phyloP scores from a whole-genome alignment of 1,140 invertebrate genomes.

The Drosophila willistoni region DNA sequence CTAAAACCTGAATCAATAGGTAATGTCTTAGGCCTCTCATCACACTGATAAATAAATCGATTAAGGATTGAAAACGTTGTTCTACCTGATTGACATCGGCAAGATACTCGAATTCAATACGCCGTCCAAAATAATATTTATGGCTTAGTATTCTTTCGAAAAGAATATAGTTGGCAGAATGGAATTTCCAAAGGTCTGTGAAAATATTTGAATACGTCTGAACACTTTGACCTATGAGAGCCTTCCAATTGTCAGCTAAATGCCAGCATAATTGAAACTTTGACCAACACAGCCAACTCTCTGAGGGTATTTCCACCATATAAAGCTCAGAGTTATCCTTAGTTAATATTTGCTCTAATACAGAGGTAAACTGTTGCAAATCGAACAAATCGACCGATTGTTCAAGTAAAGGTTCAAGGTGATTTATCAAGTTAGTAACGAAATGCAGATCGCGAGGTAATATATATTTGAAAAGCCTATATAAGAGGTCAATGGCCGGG shows the following conservation, averaged over 20 bases:
- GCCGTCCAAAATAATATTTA: slow-evolving; percentile 16
- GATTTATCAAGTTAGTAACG: slow-evolving; percentile 30
- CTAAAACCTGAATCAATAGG: slow-evolving; percentile 24
- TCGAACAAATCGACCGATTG: slow-evolving; percentile 21
- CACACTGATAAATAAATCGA: slow-evolving; percentile 3
- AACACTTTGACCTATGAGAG: slow-evolving; percentile 24
- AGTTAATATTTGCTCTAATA: slow-evolving; percentile 23
- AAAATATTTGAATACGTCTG: slow-evolving; percentile 32
- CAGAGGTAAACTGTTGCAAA: slow-evolving; percentile 12
- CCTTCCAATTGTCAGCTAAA: slow-evolving; percentile 20
- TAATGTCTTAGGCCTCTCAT: slow-evolving; percentile 36
- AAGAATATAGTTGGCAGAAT: slow-evolving; percentile 52
- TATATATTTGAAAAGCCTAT: slow-evolving; percentile 46
- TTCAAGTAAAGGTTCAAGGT: slow-evolving; percentile 35
- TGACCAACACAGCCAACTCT: slow-evolving; percentile 39
- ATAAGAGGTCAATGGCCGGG: slow-evolving; percentile 24
- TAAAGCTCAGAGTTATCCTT: slow-evolving; percentile 17
- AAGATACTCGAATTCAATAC: background rate
- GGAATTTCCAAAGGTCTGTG: slow-evolving; percentile 42
- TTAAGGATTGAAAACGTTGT: slow-evolving; percentile 14
- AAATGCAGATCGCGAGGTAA: slow-evolving; percentile 44
- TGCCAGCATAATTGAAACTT: slow-evolving; percentile 40
- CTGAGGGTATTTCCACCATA: background rate
- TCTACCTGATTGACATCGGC: background rate
- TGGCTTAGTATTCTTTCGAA: slow-evolving; percentile 28